These are phyloP conservation scores for Oostethus manadensis DNA, from an alignment of 2,113 vertebrate species.

Conservation along the genomic window DNA sequence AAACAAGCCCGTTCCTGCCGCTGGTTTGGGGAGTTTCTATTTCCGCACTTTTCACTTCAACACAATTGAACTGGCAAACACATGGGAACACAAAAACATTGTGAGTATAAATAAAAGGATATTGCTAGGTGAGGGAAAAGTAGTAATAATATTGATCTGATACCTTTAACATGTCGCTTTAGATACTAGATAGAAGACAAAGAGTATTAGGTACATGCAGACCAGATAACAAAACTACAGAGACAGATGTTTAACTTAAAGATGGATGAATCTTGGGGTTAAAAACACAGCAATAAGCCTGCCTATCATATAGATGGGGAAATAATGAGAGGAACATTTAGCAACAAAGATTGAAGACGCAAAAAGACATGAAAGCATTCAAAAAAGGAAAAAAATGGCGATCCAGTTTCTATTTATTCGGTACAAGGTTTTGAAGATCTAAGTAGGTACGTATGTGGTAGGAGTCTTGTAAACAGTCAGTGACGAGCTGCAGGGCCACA, in stretches of 20 bases:
- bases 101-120: constrained; percentile 12
- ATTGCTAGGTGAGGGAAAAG: constrained; percentile 3
- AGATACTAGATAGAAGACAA: no score
- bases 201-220: no score
- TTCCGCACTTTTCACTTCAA: constrained; percentile 40
- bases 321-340: constrained; percentile 15
- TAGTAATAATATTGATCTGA: no score
- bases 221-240: no score
- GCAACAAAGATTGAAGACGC: constrained; percentile 37
- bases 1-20: constrained; percentile 34
- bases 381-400: constrained; percentile 8
- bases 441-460: constrained; percentile 12
- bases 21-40: constrained; percentile 47
- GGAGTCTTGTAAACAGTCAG: constrained; percentile 31
- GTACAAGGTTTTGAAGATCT: constrained; percentile 1
- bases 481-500: constrained; percentile 27
- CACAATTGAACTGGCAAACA: constrained; percentile 25
- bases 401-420: constrained; percentile 20
- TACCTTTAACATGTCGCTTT: no score
- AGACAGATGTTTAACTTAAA: no score
- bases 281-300: background rate
- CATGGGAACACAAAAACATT: constrained; percentile 23
- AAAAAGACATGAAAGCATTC: constrained; percentile 12
- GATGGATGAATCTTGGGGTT: no score
- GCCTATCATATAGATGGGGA: background rate